Evolutionary conservation across 2,888 invertebrate genomes (phyloP), one percentile per base, ranked within the genome.

Genomic region (Coenonympha glycerion): DNA sequence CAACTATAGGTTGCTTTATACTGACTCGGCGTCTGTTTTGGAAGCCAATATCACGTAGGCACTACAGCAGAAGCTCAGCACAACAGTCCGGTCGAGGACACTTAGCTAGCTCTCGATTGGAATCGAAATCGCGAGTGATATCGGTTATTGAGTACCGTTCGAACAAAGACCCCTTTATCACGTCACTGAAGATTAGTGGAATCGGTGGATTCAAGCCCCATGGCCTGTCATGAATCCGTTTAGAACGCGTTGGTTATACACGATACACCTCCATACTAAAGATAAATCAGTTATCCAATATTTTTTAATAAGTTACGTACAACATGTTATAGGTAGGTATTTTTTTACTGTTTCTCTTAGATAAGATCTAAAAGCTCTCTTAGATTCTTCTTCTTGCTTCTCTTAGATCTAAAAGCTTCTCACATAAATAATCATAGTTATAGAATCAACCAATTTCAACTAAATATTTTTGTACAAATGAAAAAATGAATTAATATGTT

Each of bases 121-220:
- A 60, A 63, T 62, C 58, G 53, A 52, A 57, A 57, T 59, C 59
- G 58, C 61, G 59, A 57, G 58, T 55, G 55, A 54, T 59, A 58
- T 62, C 60, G 56, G 58, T 60, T 57, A 57, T 57, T 57, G 53
- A 62, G 58, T 46, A 59, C 59, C 56, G 49, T 56, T 52, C 55
- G 52, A 60, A 64, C 64, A 63, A 63, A 58, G 57, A 55, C 53
- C 58, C 52, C 59, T 62, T 58, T 53, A 62, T 59, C 57, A 61
- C 47, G 52, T 52, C 52, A 53, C 42, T 46, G 45, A 33, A 48
- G 54, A 57, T 54, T 55, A 57, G 58, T 55, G 57, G 51, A 48
- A 30, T 48, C 48, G 55, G 57, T 54, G 56, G 50, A 47, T 40
- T 52, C 49, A 22, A 46, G 47, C 44, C 44, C 49, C 39, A 47